Evolutionary conservation across 2,797 vertebrate genomes (phyloP).

Genomic region (Tauraco hartlaubi): DNA sequence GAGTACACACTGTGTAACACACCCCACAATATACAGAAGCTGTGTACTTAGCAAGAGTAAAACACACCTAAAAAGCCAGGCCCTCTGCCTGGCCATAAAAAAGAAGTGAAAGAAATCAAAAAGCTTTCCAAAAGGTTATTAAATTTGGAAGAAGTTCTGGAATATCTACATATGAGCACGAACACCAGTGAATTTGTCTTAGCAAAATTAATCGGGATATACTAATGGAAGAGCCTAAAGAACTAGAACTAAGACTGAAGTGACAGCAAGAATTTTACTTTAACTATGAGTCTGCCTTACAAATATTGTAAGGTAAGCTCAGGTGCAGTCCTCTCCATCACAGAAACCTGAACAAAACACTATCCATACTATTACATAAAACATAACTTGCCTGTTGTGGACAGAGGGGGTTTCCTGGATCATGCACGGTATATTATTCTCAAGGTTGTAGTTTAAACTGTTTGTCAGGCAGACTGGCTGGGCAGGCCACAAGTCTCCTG

Average conservation of each 20-base stretch:
- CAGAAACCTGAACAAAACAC: not conserved
- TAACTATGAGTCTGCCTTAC: not conserved
- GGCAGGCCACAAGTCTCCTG: constrained; percentile 89
- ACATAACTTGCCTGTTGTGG: constrained; percentile 85
- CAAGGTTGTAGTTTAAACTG: constrained; percentile 89
- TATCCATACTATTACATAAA: not conserved
- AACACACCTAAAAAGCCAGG: not conserved
- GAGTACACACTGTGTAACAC: not conserved
- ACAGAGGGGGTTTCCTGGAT: constrained; percentile 82
- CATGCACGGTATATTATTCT: constrained; percentile 83
- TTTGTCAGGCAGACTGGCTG: constrained; percentile 90
- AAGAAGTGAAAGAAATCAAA: not conserved
- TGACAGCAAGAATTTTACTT: not conserved
- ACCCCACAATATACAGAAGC: not conserved
- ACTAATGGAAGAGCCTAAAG: not conserved
- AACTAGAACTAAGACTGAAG: not conserved
- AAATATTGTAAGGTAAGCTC: not conserved
- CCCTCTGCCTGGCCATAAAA: not conserved
- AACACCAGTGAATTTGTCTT: not conserved
- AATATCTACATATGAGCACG: not conserved
- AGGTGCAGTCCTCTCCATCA: not conserved
- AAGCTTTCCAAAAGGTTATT: not conserved
- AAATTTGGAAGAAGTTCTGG: not conserved
- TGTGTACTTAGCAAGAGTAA: not conserved
- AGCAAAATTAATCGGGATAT: not conserved